These are phyloP conservation scores for Melopsittacus undulatus DNA, from an alignment of 2,797 vertebrate species.

Conservation along the genomic window DNA sequence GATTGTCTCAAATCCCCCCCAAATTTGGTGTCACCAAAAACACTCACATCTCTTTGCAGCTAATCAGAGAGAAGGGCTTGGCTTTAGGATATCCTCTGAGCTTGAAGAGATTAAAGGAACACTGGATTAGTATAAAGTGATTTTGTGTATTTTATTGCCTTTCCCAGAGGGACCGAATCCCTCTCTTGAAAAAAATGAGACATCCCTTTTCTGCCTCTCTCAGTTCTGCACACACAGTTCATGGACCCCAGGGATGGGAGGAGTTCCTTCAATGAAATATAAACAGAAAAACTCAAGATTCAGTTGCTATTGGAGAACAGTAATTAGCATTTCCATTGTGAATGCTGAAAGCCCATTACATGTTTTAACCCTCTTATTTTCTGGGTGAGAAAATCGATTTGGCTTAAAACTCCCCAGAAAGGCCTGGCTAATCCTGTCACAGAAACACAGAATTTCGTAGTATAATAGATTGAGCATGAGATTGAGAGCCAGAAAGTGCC, in stretches of 20 bases:
- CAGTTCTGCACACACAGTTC: neutral
- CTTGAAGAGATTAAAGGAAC: neutral
- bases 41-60: neutral
- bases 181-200: neutral
- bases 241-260: neutral
- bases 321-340: neutral
- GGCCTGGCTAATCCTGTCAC: neutral
- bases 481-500: neutral
- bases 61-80: neutral
- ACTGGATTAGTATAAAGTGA: neutral
- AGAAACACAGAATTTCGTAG: neutral
- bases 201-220: neutral
- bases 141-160: neutral
- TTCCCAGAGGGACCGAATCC: neutral
- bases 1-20: neutral
- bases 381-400: neutral
- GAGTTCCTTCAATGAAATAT: constrained; percentile 12
- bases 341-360: neutral
- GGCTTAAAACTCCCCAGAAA: neutral
- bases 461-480: neutral
- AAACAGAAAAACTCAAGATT: constrained; percentile 9
- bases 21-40: neutral
- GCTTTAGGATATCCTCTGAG: neutral
- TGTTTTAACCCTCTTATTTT: neutral
- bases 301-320: neutral